These are phyloP conservation scores for Pseudoatta argentina DNA, from an alignment of 1,140 invertebrate species.

Conservation along the genomic window DNA sequence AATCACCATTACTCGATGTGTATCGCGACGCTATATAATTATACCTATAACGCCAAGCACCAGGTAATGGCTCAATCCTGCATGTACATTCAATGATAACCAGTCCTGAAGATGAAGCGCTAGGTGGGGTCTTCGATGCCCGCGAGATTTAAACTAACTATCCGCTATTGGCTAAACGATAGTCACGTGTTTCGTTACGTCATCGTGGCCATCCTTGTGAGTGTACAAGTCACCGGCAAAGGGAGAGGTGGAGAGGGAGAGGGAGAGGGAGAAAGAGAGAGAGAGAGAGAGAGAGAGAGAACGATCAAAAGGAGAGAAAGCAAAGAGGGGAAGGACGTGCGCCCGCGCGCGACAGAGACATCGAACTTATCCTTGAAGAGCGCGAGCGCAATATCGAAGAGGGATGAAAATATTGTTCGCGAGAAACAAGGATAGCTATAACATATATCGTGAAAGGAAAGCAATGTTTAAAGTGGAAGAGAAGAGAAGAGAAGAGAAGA, in stretches of 20 bases:
- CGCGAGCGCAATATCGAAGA: slow-evolving; percentile 21
- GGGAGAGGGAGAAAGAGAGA: not conserved
- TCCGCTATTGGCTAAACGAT: slow-evolving; percentile 60
- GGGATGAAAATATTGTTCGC: slow-evolving; percentile 59
- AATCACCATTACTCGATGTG: slow-evolving; percentile 87
- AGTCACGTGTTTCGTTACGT: slow-evolving; percentile 78
- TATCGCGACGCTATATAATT: slow-evolving; percentile 86
- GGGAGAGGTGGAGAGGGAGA: slow-evolving; percentile 1
- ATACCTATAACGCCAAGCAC: slow-evolving; percentile 85
- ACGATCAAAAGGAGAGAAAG: not conserved
- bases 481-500: slow-evolving; percentile 26
- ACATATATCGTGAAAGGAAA: slow-evolving; percentile 18
- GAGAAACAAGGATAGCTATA: slow-evolving; percentile 63
- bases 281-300: slow-evolving; percentile 23
- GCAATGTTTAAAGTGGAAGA: slow-evolving; percentile 28
- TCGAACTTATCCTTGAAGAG: slow-evolving; percentile 49
- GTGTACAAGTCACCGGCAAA: slow-evolving; percentile 44
- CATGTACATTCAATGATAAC: slow-evolving; percentile 84
- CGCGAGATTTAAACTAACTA: slow-evolving; percentile 79
- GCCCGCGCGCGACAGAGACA: slow-evolving; percentile 54
- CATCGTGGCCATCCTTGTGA: slow-evolving; percentile 75
- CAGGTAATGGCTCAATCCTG: slow-evolving; percentile 86
- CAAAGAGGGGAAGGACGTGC: slow-evolving; percentile 45
- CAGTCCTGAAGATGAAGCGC: slow-evolving; percentile 71
- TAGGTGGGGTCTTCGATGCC: slow-evolving; percentile 68